Conservation (phyloP, 2,797 vertebrate species). For the Leptatherina wallacei region DNA sequence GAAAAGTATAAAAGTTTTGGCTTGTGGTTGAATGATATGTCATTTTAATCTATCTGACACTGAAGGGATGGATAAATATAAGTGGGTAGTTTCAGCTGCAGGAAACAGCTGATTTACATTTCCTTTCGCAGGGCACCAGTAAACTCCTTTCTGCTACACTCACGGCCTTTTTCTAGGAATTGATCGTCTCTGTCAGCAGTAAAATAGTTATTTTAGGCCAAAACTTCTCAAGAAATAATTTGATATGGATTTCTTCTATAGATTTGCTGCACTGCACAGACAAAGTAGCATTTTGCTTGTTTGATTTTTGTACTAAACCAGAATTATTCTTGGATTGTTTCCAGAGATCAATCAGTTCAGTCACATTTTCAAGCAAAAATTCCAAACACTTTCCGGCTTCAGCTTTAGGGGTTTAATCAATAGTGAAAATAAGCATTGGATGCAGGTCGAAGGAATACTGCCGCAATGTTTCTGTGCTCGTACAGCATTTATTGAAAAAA, state of each 20-base stretch:
- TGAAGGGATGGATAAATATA: not conserved
- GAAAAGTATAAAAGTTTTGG: not conserved
- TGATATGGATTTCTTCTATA: not conserved
- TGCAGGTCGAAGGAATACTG: not conserved
- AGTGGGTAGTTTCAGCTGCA: not conserved
- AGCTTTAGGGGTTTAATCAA: not conserved
- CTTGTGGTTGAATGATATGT: not conserved
- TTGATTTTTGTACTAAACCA: not conserved
- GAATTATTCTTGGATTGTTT: not conserved
- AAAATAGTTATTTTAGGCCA: slow-evolving; percentile 1
- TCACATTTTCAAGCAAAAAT: not conserved
- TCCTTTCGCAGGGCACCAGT: not conserved
- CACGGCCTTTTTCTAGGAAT: not conserved
- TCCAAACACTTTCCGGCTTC: not conserved
- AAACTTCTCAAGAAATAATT: not conserved
- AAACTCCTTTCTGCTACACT: not conserved
- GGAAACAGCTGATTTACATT: not conserved
- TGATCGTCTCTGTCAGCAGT: not conserved
- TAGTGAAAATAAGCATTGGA: not conserved
- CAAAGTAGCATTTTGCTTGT: not conserved
- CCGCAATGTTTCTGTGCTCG: not conserved
- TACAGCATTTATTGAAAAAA: not conserved
- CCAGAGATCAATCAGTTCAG: not conserved
- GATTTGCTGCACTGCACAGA: not conserved
- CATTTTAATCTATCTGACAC: not conserved